phyloP scores from a whole-genome alignment of 1,140 invertebrate genomes.

The Brevipalpus yothersi region DNA sequence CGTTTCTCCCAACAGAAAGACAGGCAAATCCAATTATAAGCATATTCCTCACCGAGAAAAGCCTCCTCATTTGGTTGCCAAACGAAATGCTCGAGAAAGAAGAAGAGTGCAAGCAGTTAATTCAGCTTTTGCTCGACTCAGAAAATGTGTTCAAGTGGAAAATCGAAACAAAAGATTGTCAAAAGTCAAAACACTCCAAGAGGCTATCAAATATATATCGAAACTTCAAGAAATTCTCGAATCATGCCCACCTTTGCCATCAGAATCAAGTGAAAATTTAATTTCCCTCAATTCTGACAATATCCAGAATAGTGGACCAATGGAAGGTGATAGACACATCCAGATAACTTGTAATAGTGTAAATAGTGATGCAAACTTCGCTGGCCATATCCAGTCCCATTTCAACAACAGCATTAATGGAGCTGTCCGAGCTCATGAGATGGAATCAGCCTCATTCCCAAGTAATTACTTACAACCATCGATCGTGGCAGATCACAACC shows the following conservation, averaged over 20 bases:
- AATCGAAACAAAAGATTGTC: conserved; percentile 19
- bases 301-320: no score
- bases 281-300: no score
- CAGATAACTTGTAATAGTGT: no score
- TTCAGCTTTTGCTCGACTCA: conserved; percentile 23
- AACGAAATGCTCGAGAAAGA: conserved; percentile 29
- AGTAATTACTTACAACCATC: no score
- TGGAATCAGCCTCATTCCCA: no score
- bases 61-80: conserved; percentile 27
- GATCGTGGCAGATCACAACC: no score
- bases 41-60: conserved; percentile 23
- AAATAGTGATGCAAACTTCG: no score
- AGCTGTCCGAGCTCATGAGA: no score
- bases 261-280: neutral
- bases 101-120: conserved; percentile 30
- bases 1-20: neutral
- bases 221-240: conserved; percentile 15
- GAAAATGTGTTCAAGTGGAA: conserved; percentile 23
- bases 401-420: no score
- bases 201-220: conserved; percentile 20
- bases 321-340: no score
- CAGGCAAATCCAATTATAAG: conserved; percentile 15
- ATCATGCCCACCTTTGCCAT: conserved; percentile 7
- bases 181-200: conserved; percentile 20
- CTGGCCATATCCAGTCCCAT: no score